A percentile compares a stretch with the other conserved stretches of the same genome.
phyloP scores from a whole-genome alignment of 1,140 invertebrate species.

The Leptopilina clavipes region DNA sequence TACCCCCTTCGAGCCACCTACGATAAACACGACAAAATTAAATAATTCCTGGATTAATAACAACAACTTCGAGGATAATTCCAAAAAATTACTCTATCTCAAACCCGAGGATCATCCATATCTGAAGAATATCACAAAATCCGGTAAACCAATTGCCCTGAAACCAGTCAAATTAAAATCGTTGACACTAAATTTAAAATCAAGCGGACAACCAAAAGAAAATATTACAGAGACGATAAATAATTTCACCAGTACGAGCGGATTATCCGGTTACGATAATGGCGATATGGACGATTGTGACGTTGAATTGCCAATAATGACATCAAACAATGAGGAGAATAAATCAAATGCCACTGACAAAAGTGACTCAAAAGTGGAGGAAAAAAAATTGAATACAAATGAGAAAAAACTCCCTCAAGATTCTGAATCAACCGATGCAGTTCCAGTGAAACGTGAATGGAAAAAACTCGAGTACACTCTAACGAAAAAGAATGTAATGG shows the following conservation, averaged over 20 bases:
- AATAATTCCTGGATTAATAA: conserved; percentile 26
- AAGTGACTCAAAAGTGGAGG: too few relatives aligned
- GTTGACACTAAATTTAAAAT: not conserved
- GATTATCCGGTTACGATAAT: not conserved
- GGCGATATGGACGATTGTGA: not conserved
- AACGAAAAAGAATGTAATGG: conserved; percentile 43
- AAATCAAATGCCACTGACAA: too few relatives aligned
- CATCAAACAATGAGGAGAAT: too few relatives aligned
- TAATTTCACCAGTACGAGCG: not conserved
- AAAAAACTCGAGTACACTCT: not conserved
- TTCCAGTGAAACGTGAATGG: not conserved
- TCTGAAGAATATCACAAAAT: not conserved
- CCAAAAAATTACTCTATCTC: not conserved
- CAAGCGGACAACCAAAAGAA: not conserved
- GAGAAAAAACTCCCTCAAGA: too few relatives aligned
- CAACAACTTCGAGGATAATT: not conserved
- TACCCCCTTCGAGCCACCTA: too few relatives aligned
- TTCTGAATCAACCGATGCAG: too few relatives aligned
- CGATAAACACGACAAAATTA: conserved; percentile 37
- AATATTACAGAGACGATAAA: not conserved
- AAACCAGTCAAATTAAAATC: not conserved
- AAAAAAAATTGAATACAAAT: not conserved
- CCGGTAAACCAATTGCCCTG: not conserved
- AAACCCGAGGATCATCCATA: not conserved
- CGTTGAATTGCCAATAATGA: not conserved